Conservation (phyloP, 2,113 vertebrate genomes). For the Mus spicilegus region DNA sequence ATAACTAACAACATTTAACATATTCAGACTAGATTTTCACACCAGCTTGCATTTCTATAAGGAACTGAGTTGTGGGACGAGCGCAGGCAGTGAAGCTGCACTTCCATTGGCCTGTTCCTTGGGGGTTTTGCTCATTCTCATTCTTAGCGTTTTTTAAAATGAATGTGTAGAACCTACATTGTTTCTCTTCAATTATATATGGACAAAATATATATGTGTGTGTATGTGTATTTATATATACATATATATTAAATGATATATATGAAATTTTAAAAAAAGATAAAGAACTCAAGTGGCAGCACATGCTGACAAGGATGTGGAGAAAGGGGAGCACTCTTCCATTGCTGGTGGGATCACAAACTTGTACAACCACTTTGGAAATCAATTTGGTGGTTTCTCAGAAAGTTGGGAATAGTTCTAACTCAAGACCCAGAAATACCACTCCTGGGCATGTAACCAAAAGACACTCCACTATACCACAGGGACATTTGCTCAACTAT, state of each 20-base stretch:
- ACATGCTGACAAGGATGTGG: too few relatives aligned
- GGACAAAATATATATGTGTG: neutral
- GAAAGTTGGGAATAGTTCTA: too few relatives aligned
- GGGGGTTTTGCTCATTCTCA: neutral
- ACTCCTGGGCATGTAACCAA: too few relatives aligned
- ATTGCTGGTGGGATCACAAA: too few relatives aligned
- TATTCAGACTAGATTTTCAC: constrained; percentile 55
- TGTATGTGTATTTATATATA: neutral
- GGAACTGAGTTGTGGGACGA: neutral
- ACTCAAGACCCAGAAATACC: too few relatives aligned
- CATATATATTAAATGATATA: neutral
- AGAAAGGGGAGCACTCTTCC: too few relatives aligned
- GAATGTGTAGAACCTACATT: neutral
- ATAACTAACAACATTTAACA: constrained; percentile 57
- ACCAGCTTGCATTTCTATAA: constrained; percentile 56
- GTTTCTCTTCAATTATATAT: neutral
- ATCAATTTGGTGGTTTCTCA: too few relatives aligned
- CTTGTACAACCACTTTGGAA: too few relatives aligned
- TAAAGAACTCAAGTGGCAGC: too few relatives aligned
- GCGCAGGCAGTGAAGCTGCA: neutral
- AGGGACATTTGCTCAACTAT: too few relatives aligned
- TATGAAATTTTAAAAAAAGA: too few relatives aligned
- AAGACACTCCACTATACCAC: too few relatives aligned
- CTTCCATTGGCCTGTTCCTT: constrained; percentile 1
- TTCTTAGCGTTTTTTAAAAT: neutral